phyloP scores from a whole-genome alignment of 2,888 invertebrate genomes.

The Encarsia formosa region DNA sequence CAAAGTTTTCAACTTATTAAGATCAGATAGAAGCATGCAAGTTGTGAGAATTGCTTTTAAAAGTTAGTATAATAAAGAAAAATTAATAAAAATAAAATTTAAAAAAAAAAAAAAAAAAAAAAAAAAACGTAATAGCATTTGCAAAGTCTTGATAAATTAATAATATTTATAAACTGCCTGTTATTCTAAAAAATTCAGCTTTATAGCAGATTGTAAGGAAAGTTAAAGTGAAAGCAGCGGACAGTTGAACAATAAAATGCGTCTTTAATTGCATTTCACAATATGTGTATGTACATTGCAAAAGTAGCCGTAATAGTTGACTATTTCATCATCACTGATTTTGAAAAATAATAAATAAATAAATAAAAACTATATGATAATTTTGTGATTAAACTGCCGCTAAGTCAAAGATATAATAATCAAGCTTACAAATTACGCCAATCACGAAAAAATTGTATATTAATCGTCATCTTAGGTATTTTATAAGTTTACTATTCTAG shows the following conservation, averaged over 20 bases:
- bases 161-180: conserved; percentile 34
- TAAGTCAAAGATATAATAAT: conserved; percentile 7
- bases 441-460: conserved; percentile 20
- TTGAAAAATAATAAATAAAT: conserved; percentile 16
- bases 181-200: conserved; percentile 31
- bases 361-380: conserved; percentile 4
- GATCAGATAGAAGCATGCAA: conserved; percentile 16
- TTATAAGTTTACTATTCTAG: conserved; percentile 12
- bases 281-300: conserved; percentile 47
- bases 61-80: neutral
- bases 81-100: neutral
- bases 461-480: conserved; percentile 20
- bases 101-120: neutral
- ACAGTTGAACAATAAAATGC: conserved; percentile 18
- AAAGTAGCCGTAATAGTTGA: conserved; percentile 44
- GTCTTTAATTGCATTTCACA: conserved; percentile 20
- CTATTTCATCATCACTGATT: conserved; percentile 26
- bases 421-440: conserved; percentile 5
- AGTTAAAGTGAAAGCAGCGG: conserved; percentile 18
- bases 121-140: neutral
- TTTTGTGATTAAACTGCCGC: conserved; percentile 20
- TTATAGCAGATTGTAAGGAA: conserved; percentile 28
- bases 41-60: conserved; percentile 13
- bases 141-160: conserved; percentile 3
- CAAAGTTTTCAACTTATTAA: conserved; percentile 3